Evolutionary conservation across 2,888 invertebrate genomes (phyloP), one percentile per base, ranked within the genome.

Genomic region (Autographa gamma): DNA sequence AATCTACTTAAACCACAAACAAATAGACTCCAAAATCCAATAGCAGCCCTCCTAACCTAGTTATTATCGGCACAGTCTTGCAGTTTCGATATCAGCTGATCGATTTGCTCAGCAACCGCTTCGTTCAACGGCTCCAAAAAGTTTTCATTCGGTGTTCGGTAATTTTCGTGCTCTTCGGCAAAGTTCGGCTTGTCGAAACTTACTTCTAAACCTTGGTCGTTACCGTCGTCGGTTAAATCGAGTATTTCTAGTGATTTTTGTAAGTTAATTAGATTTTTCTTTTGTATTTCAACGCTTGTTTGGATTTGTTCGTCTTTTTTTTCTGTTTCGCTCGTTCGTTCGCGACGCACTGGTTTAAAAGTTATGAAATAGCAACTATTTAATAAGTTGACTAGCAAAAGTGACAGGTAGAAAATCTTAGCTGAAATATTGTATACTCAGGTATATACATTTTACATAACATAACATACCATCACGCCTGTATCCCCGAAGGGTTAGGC

Each of bases 91-190:
- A 95, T 95, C 79, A 95, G 79, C 73, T 93, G 90, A 74, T 95
- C 94, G 0, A 96, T 95, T 59, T 95, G 95, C 56, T 95, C 92
- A 0, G 89, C 85, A 0, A 95, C 92, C 0, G 92, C 90, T 64
- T 93, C 92, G 63, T 91, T 93, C 77, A 95, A 70, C 0, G 93
- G 93, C 54, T 95, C 94, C 60, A 93, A 62, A 71, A 91, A 93
- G 18, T 86, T 88, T 71, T 93, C 94, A 59, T 89, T 94, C 13
- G 94, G 94, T 34, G 95, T 93, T 77, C 90, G 88, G 79, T 89
- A 95, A 61, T 91, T 88, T 63, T 93, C 94, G 73, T 90, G 89
- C 41, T 93, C 93, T 52, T 93, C 94, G 32, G 88, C 80, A 71
- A 93, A 91, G 52, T 85, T 84, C 76, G 88, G 87, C 69, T 88